phyloP scores from a whole-genome alignment of 1,140 invertebrate species.

The Portunus trituberculatus region DNA sequence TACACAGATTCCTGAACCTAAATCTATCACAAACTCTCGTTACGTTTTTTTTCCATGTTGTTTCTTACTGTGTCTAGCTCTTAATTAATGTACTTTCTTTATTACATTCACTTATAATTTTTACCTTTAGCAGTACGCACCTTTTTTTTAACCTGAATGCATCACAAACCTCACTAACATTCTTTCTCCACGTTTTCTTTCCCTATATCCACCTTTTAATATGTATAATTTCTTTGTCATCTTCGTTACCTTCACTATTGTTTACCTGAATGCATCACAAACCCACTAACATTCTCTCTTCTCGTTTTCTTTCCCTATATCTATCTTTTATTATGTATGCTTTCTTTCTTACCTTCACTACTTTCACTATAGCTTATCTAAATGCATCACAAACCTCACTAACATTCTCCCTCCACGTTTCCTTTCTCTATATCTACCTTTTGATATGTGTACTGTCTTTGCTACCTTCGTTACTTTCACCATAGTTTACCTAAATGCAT shows the following conservation, averaged over 20 bases:
- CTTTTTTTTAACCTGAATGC: neutral
- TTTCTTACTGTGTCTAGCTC: too few species aligned
- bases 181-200: neutral
- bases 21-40: neutral
- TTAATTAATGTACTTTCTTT: too few species aligned
- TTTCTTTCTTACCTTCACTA: neutral
- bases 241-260: neutral
- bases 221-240: neutral
- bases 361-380: neutral
- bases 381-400: too few species aligned
- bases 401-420: neutral
- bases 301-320: too few species aligned
- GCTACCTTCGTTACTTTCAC: neutral
- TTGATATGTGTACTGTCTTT: neutral
- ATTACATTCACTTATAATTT: neutral
- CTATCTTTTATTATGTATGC: too few species aligned
- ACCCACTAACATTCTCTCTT: neutral
- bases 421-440: neutral
- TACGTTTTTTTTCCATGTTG: neutral
- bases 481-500: too few species aligned
- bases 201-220: neutral
- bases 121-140: too few species aligned
- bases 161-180: neutral
- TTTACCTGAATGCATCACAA: neutral
- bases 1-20: too few species aligned